A percentile compares a stretch with the other conserved stretches of the same genome.
Evolutionary conservation across 2,888 invertebrate genomes (phyloP).

Genomic region (Nasonovia ribisnigri): DNA sequence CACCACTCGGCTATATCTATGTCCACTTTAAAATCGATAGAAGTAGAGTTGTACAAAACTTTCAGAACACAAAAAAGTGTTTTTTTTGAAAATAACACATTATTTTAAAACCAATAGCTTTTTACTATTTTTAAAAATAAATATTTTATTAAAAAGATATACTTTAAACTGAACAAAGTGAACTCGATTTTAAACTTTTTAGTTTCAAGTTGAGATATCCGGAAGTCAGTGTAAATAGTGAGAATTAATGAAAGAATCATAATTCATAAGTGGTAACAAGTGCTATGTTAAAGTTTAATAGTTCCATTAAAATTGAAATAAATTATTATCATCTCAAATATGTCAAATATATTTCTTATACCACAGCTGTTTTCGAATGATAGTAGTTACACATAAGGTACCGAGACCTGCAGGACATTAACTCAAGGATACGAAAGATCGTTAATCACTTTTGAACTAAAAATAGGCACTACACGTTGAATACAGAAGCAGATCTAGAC

Average conservation of each 20-base stretch:
- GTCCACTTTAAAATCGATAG: constrained; percentile 6
- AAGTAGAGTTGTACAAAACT: background rate
- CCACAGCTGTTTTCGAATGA: background rate
- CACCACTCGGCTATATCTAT: background rate
- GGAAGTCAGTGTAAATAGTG: background rate
- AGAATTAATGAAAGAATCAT: background rate
- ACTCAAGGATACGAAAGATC: background rate
- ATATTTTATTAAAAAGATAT: background rate
- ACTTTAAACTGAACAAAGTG: background rate
- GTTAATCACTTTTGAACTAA: background rate
- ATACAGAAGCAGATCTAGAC: background rate
- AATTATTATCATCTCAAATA: background rate
- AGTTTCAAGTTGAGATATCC: background rate
- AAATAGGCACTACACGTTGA: background rate
- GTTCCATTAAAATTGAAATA: background rate
- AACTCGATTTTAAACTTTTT: background rate
- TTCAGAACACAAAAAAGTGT: background rate
- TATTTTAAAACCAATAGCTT: background rate
- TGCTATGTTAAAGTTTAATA: background rate
- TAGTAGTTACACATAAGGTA: background rate
- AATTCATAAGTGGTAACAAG: background rate
- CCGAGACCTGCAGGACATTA: background rate
- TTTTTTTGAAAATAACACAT: background rate
- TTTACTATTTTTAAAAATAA: background rate
- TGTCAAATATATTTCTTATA: background rate